Base-by-base conservation (phyloP, 2,113 vertebrate genomes). In the Orientallactaga bullata region DNA sequence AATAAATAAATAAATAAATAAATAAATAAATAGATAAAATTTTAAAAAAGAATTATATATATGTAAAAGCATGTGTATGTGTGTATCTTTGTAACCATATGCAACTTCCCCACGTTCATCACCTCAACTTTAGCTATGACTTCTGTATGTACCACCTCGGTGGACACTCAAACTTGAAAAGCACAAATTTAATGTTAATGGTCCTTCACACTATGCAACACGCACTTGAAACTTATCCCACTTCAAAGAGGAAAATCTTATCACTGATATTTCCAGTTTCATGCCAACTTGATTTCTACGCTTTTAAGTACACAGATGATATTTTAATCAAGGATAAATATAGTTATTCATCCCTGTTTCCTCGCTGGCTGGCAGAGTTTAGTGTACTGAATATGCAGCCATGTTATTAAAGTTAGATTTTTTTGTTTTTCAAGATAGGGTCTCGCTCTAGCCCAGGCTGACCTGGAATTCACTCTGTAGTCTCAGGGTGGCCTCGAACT, bases 241-340 rank as follows among this genome's bases (percentile, higher is more conserved):
- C 77, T 61, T 61, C 20, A n/a, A 78, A 74, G 51, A 74, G 32
- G 13, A 35, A 21, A 20, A 17, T 71, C 39, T 55, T 16, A 21
- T 65, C 26, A 17, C 32, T 58, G 37, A 4, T 11, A 58, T 55
- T 55, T 6, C 13, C 32, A 68, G 32, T 42, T 65, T 65, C 55
- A 24, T 78, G 26, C 76, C 66, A n/a, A 42, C n/a, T 85, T 95
- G 60, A 30, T 83, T 92, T 90, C 47, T 55, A 71, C 74, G 63
- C 51, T 60, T 37, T 55, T 15, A 47, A 69, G 58, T 30, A 7
- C 39, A 71, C 39, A 39, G 7, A 42, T n/a, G 13, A 23, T 55
- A 30, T 23, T 60, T 74, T 26, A 37, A 37, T 51, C 55, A 72
- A 21, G 20, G 2, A 37, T 20, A 3, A 3, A 0, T 55, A 1